Conservation (phyloP, 2,888 invertebrate species). For the Tachystola acroxantha region DNA sequence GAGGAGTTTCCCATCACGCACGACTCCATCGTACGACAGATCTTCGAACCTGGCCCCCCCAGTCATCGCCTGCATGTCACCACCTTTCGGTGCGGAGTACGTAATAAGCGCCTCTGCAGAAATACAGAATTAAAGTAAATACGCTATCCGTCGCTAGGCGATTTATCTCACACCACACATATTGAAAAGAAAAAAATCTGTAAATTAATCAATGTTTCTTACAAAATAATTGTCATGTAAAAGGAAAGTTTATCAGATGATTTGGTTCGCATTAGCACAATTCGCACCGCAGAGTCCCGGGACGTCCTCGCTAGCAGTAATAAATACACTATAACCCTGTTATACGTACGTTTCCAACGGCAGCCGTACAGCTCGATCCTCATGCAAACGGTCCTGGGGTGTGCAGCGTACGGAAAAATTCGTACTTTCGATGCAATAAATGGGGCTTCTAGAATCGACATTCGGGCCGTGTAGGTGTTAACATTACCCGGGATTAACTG, state of each 20-base stretch:
- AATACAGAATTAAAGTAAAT: constrained; percentile 36
- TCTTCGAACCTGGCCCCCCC: constrained; percentile 86
- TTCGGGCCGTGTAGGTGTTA: constrained; percentile 85
- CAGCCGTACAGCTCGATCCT: constrained; percentile 95
- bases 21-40: constrained; percentile 86
- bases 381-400: constrained; percentile 94
- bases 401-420: constrained; percentile 92
- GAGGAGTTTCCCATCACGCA: constrained; percentile 72
- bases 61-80: constrained; percentile 79
- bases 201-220: background rate
- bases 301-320: constrained; percentile 45
- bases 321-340: constrained; percentile 8
- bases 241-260: too few species aligned
- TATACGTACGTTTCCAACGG: constrained; percentile 74
- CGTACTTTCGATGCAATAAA: constrained; percentile 92
- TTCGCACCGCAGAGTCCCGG: constrained; percentile 28
- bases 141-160: constrained; percentile 24
- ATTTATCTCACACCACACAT: background rate
- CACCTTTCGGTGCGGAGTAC: constrained; percentile 83
- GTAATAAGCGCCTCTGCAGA: constrained; percentile 81
- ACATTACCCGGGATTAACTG: constrained; percentile 87
- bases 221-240: background rate
- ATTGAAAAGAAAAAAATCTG: constrained; percentile 5
- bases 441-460: constrained; percentile 86
- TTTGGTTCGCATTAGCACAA: constrained; percentile 1